Base-by-base conservation (phyloP, 2,797 vertebrate genomes). In the Halcyon leucocephala region DNA sequence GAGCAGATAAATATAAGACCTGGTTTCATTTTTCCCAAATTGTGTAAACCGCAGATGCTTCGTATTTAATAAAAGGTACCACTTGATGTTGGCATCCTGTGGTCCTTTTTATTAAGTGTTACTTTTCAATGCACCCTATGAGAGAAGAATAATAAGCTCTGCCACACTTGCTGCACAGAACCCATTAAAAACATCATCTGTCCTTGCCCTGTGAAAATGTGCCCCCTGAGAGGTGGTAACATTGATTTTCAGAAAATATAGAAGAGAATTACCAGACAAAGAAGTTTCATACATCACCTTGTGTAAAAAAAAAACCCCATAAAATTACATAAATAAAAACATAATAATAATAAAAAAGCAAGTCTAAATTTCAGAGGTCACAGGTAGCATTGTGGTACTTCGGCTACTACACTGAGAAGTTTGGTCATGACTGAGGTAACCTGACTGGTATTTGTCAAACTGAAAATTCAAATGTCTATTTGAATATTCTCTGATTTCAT, bases 61-160 rank as follows among this genome's bases (percentile, higher is more conserved):
- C 2, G 2, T 80, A 82, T 91, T 95, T 95, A 96, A 92, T 82
- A 90, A 90, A 94, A 87, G 9, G 21, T 93, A 81, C 33, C 69
- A 77, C 84, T 83, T 92, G 65, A 85, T 52, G 21, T 51, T 93
- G 82, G 78, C 57, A 89, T 95, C 92, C 92, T 74, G 89, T 74
- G 64, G 89, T 92, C 89, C 84, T 94, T 94, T 91, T 96, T 95
- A 96, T 94, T 91, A 95, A 95, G 93, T 96, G 92, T 91, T 80
- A 67, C 44, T 96, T 96, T 92, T 74, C 67, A 84, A 57, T 42
- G 64, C 57, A 80, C 67, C 52, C 71, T 82, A 69, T 67, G 86
- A 92, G 64, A 84, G 48, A 89, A 89, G 84, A 90, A 82, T 94
- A 95, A 97, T 71, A 91, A 96, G 33, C 37, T 93, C 67, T 94